phyloP scores from a whole-genome alignment of 2,113 vertebrate species.

The Pelodiscus sinensis region DNA sequence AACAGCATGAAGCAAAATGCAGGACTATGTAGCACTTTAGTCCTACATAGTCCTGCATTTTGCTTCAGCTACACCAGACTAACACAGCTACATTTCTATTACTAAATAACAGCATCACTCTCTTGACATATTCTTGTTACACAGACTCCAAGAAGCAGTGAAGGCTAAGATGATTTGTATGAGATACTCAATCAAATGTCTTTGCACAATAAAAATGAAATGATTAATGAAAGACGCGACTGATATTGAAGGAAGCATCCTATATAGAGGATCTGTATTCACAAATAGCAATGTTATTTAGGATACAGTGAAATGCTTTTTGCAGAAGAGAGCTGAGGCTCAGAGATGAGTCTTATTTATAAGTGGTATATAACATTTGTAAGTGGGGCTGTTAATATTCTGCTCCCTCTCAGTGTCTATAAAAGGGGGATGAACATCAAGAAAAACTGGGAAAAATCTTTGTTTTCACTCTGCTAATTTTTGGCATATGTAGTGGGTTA shows the following conservation, averaged over 20 bases:
- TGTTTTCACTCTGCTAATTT: background rate
- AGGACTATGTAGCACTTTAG: too few species aligned
- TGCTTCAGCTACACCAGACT: too few species aligned
- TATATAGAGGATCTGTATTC: conserved; percentile 4
- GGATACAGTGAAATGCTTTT: background rate
- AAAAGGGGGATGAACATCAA: background rate
- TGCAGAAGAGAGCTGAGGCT: background rate
- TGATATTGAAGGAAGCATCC: background rate
- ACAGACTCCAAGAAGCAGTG: background rate
- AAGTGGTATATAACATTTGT: background rate
- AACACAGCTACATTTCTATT: too few species aligned
- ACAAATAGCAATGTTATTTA: background rate
- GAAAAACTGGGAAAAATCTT: background rate
- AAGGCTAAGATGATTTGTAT: background rate
- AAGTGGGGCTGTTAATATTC: background rate
- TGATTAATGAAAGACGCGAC: background rate
- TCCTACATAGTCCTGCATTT: too few species aligned
- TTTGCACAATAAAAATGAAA: background rate
- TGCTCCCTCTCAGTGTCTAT: background rate
- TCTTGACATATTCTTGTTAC: background rate
- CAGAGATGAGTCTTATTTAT: background rate
- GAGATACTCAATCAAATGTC: background rate
- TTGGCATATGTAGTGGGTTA: background rate
- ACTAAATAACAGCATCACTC: background rate
- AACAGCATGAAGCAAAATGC: too few species aligned